phyloP scores from a whole-genome alignment of 2,113 vertebrate species.

The Dryoscopus gambensis region DNA sequence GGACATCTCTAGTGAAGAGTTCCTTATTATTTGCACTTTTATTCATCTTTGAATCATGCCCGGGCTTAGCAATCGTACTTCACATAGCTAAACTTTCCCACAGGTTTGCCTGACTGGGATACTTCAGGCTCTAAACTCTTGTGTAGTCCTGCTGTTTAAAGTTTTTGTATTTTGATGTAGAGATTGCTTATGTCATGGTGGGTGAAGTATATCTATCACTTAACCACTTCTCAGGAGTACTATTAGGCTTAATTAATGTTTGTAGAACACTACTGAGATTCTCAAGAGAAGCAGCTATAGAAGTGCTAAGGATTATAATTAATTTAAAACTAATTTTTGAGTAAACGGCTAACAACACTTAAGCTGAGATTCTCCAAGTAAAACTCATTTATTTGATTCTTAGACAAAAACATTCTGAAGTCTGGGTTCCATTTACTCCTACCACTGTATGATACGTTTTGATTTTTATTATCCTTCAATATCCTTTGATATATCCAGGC shows the following conservation, averaged over 20 bases:
- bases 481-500: background rate
- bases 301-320: slow-evolving; percentile 35
- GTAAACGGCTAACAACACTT: background rate
- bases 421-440: background rate
- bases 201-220: slow-evolving; percentile 14
- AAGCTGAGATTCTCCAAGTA: background rate
- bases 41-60: background rate
- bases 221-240: slow-evolving; percentile 45
- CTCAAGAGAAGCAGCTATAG: slow-evolving; percentile 27
- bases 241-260: slow-evolving; percentile 45
- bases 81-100: background rate
- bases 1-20: background rate
- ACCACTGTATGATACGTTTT: background rate
- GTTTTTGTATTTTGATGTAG: background rate
- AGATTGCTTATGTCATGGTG: background rate
- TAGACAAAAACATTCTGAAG: background rate
- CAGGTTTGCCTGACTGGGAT: background rate
- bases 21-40: background rate
- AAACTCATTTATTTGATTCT: background rate
- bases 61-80: background rate
- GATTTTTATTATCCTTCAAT: background rate
- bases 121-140: background rate
- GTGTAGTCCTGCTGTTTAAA: background rate
- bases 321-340: slow-evolving; percentile 19
- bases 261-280: slow-evolving; percentile 17